Percentiles rank a stretch among this genome's conserved stretches.
phyloP scores from a whole-genome alignment of 2,888 invertebrate species.

The Azorinus chamasolen region DNA sequence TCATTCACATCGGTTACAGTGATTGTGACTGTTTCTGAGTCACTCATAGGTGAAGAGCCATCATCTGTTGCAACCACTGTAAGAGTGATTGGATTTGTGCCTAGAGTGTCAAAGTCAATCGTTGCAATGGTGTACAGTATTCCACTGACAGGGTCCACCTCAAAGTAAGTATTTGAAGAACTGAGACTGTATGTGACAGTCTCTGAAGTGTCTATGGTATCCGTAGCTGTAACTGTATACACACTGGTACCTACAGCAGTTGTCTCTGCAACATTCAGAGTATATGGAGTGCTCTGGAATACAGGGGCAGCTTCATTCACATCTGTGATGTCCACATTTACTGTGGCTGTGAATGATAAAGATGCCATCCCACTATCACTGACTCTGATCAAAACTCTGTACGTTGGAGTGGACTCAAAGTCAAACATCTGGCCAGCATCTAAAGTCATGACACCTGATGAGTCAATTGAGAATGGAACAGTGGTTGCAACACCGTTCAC shows the following conservation, averaged over 20 bases:
- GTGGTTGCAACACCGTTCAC: constrained; percentile 66
- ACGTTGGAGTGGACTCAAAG: constrained; percentile 69
- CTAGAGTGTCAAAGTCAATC: constrained; percentile 75
- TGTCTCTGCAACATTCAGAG: constrained; percentile 65
- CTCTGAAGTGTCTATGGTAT: constrained; percentile 63
- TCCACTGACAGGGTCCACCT: constrained; percentile 72
- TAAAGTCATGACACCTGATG: constrained; percentile 62
- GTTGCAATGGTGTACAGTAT: constrained; percentile 55
- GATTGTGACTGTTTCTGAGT: constrained; percentile 92
- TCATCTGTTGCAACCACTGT: constrained; percentile 67
- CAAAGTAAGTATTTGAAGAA: constrained; percentile 71
- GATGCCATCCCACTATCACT: constrained; percentile 66
- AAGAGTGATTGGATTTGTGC: constrained; percentile 66
- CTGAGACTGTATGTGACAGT: constrained; percentile 66
- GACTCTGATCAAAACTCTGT: constrained; percentile 63
- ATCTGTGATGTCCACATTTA: constrained; percentile 49
- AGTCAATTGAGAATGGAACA: constrained; percentile 60
- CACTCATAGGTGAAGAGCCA: constrained; percentile 42
- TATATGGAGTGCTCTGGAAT: constrained; percentile 59
- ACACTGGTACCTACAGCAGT: constrained; percentile 52
- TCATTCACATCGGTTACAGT: constrained; percentile 98
- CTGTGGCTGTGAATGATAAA: constrained; percentile 45
- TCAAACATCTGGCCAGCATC: constrained; percentile 61
- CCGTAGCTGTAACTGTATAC: constrained; percentile 53
- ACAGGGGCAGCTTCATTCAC: constrained; percentile 71